Evolutionary conservation across 2,797 vertebrate genomes (phyloP).

Genomic region (Melanotaenia boesemani): DNA sequence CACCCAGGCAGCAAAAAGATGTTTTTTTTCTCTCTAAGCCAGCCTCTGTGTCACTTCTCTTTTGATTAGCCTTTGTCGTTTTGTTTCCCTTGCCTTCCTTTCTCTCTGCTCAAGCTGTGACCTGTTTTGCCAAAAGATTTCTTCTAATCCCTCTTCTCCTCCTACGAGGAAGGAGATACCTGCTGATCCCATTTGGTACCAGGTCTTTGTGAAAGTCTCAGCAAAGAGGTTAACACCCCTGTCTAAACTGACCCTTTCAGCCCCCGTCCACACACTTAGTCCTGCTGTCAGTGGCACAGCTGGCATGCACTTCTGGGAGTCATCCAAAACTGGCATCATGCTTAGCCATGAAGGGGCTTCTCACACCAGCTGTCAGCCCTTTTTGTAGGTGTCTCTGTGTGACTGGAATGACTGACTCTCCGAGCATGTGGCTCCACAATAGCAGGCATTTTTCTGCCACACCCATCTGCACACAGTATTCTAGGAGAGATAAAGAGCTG

Average conservation of each 20-base stretch:
- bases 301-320: conserved; percentile 59
- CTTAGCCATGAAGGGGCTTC: conserved; percentile 42
- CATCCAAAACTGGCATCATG: conserved; percentile 53
- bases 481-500: neutral
- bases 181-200: conserved; percentile 65
- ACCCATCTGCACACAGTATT: conserved; percentile 39
- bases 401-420: conserved; percentile 59
- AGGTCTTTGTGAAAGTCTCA: conserved; percentile 36
- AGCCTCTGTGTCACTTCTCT: conserved; percentile 7
- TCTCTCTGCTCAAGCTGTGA: conserved; percentile 59
- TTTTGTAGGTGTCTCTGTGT: conserved; percentile 57
- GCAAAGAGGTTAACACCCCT: conserved; percentile 51
- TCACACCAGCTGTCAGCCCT: conserved; percentile 64
- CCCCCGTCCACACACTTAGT: neutral
- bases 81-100: conserved; percentile 46
- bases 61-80: conserved; percentile 64
- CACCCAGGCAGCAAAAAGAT: conserved; percentile 26
- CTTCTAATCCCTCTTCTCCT: conserved; percentile 15
- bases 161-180: conserved; percentile 53
- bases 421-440: conserved; percentile 48
- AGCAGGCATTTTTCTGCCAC: conserved; percentile 50
- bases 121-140: conserved; percentile 57
- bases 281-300: conserved; percentile 61
- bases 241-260: conserved; percentile 33
- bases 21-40: conserved; percentile 16